Percentiles rank a stretch among this genome's conserved stretches.
Evolutionary conservation across 2,113 vertebrate species (phyloP).

Genomic region (Xenus cinereus): DNA sequence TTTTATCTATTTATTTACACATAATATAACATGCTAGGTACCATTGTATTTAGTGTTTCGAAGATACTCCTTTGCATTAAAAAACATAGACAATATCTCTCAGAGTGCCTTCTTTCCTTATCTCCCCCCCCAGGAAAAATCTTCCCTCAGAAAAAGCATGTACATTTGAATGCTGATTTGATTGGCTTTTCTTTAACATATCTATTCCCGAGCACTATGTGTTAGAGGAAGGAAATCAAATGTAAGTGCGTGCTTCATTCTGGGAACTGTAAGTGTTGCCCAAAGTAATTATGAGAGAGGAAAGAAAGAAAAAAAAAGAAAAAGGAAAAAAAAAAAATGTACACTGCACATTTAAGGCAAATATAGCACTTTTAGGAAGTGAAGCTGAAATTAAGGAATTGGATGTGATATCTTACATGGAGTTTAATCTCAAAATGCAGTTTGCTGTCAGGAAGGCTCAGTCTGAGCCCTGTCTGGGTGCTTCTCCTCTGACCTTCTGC

Average conservation of each 20-base stretch:
- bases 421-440: not conserved
- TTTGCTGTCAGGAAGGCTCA: not conserved
- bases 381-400: not conserved
- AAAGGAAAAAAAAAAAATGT: fast-evolving
- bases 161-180: not conserved
- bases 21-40: not conserved
- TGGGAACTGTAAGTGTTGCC: not conserved
- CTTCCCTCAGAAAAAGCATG: too few relatives aligned
- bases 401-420: not conserved
- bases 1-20: not conserved
- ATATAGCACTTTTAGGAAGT: not conserved
- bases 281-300: not conserved
- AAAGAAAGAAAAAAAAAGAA: too few relatives aligned
- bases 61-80: not conserved
- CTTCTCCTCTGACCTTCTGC: not conserved
- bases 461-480: not conserved
- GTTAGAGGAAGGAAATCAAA: not conserved
- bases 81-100: not conserved
- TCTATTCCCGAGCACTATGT: not conserved
- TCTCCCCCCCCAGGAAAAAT: not conserved
- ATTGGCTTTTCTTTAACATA: not conserved
- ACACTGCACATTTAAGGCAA: not conserved
- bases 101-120: not conserved
- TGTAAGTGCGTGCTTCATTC: fast-evolving
- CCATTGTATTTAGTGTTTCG: not conserved